These are phyloP conservation scores for Myzus persicae DNA, from an alignment of 1,140 invertebrate species.

Conservation along the genomic window DNA sequence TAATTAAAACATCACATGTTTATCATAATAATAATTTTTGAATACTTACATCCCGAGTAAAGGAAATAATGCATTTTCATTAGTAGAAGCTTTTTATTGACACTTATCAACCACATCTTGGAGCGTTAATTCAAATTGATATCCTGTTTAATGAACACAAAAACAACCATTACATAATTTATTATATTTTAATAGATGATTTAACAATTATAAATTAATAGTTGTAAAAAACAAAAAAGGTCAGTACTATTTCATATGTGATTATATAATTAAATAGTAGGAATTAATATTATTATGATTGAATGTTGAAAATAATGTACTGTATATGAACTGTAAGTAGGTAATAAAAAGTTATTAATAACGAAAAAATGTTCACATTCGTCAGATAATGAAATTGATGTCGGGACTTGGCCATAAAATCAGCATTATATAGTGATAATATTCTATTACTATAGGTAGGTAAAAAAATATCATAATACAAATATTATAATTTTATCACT, in stretches of 20 bases:
- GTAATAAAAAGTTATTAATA: neutral
- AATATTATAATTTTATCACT: neutral
- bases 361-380: neutral
- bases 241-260: neutral
- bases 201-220: neutral
- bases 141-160: neutral
- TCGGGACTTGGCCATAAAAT: neutral
- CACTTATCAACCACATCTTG: neutral
- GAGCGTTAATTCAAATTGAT: neutral
- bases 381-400: neutral
- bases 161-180: no score
- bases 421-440: neutral
- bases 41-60: conserved; percentile 43
- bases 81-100: neutral
- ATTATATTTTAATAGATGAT: neutral
- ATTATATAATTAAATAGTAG: neutral
- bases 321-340: neutral
- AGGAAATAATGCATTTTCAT: conserved; percentile 44
- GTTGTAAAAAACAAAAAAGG: neutral
- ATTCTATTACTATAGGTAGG: neutral
- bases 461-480: neutral
- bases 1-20: neutral
- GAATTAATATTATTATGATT: neutral
- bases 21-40: neutral
- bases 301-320: neutral